Percentiles rank a stretch among this genome's conserved stretches.
Conservation (phyloP, 2,113 vertebrate species). For the Embiotoca jacksoni region DNA sequence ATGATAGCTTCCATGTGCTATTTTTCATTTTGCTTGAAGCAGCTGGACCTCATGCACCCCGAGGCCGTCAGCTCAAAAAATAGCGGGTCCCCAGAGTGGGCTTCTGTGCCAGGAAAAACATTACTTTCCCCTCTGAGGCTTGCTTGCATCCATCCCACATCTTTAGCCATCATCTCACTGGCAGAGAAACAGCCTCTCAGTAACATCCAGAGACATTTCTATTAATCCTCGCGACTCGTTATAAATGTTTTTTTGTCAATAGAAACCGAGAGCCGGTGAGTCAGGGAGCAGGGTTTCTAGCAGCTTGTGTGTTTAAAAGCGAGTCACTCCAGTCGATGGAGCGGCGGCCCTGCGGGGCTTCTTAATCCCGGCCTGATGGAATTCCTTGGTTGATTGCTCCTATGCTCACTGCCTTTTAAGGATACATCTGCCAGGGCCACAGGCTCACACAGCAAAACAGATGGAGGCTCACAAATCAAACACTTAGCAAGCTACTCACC, state of each 20-base stretch:
- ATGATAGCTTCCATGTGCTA: constrained; percentile 42
- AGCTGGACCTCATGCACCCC: constrained; percentile 47
- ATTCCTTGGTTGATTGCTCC: constrained; percentile 83
- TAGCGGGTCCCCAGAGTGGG: constrained; percentile 41
- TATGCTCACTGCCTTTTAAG: constrained; percentile 86
- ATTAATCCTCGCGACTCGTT: neutral
- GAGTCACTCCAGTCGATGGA: constrained; percentile 52
- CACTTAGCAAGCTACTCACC: constrained; percentile 64
- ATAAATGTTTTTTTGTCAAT: neutral
- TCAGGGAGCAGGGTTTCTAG: constrained; percentile 20
- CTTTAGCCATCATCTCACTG: constrained; percentile 12
- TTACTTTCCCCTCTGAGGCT: constrained; percentile 33
- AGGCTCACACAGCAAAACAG: constrained; percentile 71
- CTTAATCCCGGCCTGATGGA: constrained; percentile 79
- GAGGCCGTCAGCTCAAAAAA: constrained; percentile 57
- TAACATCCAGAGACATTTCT: neutral
- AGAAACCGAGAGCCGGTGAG: neutral
- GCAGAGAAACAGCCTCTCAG: neutral
- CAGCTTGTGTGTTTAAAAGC: constrained; percentile 51
- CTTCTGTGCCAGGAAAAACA: constrained; percentile 68
- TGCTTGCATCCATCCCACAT: constrained; percentile 33
- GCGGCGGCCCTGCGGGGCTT: constrained; percentile 59
- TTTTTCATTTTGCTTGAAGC: constrained; percentile 49
- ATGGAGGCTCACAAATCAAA: constrained; percentile 83
- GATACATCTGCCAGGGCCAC: constrained; percentile 79